Conservation (phyloP, 1,140 invertebrate genomes). For the Drosophila repletoides region DNA sequence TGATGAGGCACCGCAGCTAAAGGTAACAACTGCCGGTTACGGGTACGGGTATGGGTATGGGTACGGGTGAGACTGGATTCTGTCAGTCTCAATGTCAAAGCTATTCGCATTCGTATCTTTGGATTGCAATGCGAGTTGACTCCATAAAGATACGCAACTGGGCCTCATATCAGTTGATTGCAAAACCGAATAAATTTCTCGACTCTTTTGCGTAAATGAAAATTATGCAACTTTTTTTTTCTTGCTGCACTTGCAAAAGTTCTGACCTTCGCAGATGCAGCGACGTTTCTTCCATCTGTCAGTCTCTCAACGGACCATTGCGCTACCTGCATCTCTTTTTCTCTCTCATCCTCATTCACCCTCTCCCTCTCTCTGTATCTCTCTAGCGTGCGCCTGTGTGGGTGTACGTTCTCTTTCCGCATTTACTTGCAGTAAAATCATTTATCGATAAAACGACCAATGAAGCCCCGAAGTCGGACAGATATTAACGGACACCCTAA, state of each 20-base stretch:
- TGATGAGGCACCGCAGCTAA: slow-evolving; percentile 70
- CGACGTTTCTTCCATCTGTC: slow-evolving; percentile 46
- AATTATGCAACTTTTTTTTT: slow-evolving; percentile 65
- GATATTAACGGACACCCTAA: neutral
- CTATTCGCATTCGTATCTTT: neutral
- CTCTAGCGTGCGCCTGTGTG: neutral
- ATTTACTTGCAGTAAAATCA: slow-evolving; percentile 7
- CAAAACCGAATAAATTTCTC: slow-evolving; percentile 3
- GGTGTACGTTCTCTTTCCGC: neutral
- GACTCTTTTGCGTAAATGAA: slow-evolving; percentile 9
- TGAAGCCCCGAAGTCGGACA: neutral
- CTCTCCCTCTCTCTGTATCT: neutral
- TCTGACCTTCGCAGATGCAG: slow-evolving; percentile 45
- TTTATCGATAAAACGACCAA: slow-evolving; percentile 24
- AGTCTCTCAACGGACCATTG: slow-evolving; percentile 17
- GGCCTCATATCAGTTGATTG: slow-evolving; percentile 21
- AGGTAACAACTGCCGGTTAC: slow-evolving; percentile 56
- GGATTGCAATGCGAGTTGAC: too few species aligned
- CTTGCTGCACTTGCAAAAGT: slow-evolving; percentile 48
- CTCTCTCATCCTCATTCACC: neutral
- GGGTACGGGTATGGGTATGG: too few species aligned
- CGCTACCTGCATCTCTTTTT: neutral
- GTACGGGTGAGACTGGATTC: too few species aligned
- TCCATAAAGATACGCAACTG: slow-evolving; percentile 65
- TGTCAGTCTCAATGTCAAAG: slow-evolving; percentile 29